phyloP scores from a whole-genome alignment of 2,113 vertebrate species.

The Gadus chalcogrammus region DNA sequence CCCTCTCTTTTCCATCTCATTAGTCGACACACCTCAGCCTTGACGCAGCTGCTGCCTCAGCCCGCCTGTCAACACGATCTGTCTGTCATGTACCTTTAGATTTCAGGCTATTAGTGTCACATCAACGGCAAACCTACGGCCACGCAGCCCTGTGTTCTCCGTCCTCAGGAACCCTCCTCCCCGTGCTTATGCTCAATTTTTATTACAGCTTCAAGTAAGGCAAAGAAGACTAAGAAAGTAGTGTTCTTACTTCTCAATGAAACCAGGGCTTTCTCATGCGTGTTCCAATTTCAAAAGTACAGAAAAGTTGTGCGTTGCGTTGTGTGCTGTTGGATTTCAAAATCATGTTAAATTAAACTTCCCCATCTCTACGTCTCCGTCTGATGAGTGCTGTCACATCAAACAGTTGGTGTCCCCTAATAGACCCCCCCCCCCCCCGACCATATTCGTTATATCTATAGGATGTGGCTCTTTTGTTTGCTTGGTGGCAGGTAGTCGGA shows the following conservation, averaged over 20 bases:
- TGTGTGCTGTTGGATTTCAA: no score
- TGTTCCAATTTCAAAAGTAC: no score
- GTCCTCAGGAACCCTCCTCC: conserved; percentile 32
- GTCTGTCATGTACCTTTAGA: conserved; percentile 65
- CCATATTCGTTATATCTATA: not conserved
- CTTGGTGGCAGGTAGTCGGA: conserved; percentile 24
- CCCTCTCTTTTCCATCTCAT: conserved; percentile 70
- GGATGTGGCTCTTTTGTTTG: conserved; percentile 39
- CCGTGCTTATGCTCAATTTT: conserved; percentile 38
- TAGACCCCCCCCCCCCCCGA: not conserved
- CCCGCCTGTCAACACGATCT: conserved; percentile 65
- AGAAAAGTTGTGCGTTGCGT: no score
- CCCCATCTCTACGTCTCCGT: no score
- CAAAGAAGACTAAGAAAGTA: no score
- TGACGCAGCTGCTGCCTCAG: conserved; percentile 70
- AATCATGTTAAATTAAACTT: no score
- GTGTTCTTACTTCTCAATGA: no score
- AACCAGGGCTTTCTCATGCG: no score
- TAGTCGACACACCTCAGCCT: conserved; percentile 75
- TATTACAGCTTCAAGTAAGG: conserved; percentile 36
- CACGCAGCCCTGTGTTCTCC: conserved; percentile 36
- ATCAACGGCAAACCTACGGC: conserved; percentile 53
- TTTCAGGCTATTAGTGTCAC: conserved; percentile 65
- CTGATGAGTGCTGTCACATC: no score
- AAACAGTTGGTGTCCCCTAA: no score